Percentiles rank a stretch among this genome's conserved stretches.
Evolutionary conservation across 2,113 vertebrate genomes (phyloP).

Genomic region (Brachirus orientalis): DNA sequence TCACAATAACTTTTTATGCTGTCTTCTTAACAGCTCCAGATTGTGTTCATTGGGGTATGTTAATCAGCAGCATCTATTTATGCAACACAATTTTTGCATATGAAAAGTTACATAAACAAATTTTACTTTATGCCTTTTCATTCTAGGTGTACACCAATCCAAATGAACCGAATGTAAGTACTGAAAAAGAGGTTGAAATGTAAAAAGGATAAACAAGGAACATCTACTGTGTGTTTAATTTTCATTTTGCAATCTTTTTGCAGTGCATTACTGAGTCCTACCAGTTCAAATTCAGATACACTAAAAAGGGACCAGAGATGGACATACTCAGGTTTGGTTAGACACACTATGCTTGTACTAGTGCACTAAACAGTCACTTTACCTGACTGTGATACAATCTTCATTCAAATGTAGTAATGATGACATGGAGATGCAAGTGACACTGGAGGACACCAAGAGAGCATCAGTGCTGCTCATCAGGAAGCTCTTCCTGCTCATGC

Average conservation of each 20-base stretch:
- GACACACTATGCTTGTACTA: neutral
- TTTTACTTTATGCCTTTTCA: neutral
- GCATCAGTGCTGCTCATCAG: constrained; percentile 92
- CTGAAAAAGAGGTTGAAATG: neutral
- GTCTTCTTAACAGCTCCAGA: constrained; percentile 74
- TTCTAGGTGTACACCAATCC: constrained; percentile 80
- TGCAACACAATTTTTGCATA: neutral
- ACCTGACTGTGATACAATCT: constrained; percentile 1
- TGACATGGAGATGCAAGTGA: constrained; percentile 60
- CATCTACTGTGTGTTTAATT: neutral
- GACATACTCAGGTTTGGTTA: constrained; percentile 78
- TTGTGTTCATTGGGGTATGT: constrained; percentile 84
- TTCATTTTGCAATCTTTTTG: constrained; percentile 57
- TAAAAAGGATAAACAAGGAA: neutral
- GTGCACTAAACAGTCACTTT: neutral
- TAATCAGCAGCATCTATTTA: neutral
- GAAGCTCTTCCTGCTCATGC: constrained; percentile 94
- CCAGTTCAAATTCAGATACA: constrained; percentile 96
- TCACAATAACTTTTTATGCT: constrained; percentile 1
- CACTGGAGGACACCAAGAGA: constrained; percentile 86
- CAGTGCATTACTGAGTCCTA: constrained; percentile 94
- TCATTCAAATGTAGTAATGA: constrained; percentile 65
- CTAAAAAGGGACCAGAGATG: constrained; percentile 83
- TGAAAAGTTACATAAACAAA: neutral
- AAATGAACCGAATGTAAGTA: constrained; percentile 80